Base-by-base conservation (phyloP, 1,140 invertebrate genomes). In the Pygmarrhopalites habei region DNA sequence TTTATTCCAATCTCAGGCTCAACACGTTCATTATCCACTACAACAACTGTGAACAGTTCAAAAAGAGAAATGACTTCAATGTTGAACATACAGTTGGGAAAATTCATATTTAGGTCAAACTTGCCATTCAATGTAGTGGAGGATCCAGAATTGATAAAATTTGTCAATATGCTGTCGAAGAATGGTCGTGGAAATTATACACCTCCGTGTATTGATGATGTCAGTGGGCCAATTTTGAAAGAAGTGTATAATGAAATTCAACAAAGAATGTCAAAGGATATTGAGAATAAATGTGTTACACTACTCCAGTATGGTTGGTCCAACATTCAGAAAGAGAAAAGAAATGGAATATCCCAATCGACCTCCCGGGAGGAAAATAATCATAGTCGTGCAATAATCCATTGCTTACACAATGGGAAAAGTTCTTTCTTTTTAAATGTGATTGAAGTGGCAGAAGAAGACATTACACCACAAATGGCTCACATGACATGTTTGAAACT, bases 261-360 rank as follows among this genome's bases (percentile, higher is more conserved):
- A 12, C 2, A 26, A 32, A 44, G 32, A 15, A 39, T 60, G 19
- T 2, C 17, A 10, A 10, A 26, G 2, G 17, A 49, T 12, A 15
- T 60, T 2, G 12, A 49, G 3, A 28, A 39, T 2, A 60, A 60
- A 23, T 12, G 10, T 2, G 51, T 56, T 21, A 61, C 59, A 32
- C 15, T 66, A 41, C 12, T 49, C 14, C 64, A 66, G 35, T 53
- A 62, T 60, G 64, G 64, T 1, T 66, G 64, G 64, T 39, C 35
- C 7, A 39, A 39, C 7, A 39, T 17, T n/a, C n/a, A n/a, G n/a
- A n/a, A n/a, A n/a, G n/a, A n/a, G n/a, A n/a, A n/a, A n/a, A n/a
- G n/a, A n/a, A n/a, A n/a, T n/a, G n/a, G n/a, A n/a, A n/a, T n/a
- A n/a, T n/a, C n/a, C n/a, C n/a, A n/a, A n/a, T n/a, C n/a, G n/a